Conservation (phyloP, 2,888 invertebrate genomes). For the Lamproptera curius region DNA sequence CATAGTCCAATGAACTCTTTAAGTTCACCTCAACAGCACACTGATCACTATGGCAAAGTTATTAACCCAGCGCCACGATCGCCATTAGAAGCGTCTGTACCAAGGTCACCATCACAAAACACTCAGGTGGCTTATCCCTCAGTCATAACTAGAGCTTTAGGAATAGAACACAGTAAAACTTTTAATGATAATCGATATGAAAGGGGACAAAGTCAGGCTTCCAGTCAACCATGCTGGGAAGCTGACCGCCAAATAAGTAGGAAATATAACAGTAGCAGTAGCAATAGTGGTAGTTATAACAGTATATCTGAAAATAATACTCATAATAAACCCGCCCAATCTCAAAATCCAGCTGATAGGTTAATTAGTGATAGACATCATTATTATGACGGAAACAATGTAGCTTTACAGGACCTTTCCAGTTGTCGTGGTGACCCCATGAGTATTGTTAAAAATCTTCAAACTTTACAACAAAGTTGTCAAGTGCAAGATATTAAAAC, state of each 20-base stretch:
- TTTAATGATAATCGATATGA: conserved; percentile 76
- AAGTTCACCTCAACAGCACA: conserved; percentile 84
- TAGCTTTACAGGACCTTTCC: conserved; percentile 83
- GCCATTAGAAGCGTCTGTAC: conserved; percentile 83
- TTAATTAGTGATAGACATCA: conserved; percentile 75
- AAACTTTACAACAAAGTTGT: conserved; percentile 79
- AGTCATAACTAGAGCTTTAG: conserved; percentile 87
- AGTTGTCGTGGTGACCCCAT: conserved; percentile 87
- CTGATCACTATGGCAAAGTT: conserved; percentile 69
- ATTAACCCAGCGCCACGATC: conserved; percentile 81
- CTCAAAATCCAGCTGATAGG: conserved; percentile 65
- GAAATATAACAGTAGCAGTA: conserved; percentile 67
- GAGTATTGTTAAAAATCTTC: conserved; percentile 86
- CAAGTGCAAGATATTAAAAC: conserved; percentile 77
- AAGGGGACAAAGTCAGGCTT: conserved; percentile 65
- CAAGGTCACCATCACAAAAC: conserved; percentile 79
- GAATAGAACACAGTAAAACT: conserved; percentile 78
- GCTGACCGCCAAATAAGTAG: conserved; percentile 68
- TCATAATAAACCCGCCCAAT: conserved; percentile 64
- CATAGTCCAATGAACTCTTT: conserved; percentile 89
- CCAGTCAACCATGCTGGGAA: conserved; percentile 79
- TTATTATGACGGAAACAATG: conserved; percentile 81
- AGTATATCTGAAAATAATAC: conserved; percentile 68
- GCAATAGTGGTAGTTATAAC: conserved; percentile 59
- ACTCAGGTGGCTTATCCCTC: conserved; percentile 88